These are phyloP conservation scores for Vollenhovia emeryi DNA, from an alignment of 1,140 invertebrate genomes.

Conservation along the genomic window DNA sequence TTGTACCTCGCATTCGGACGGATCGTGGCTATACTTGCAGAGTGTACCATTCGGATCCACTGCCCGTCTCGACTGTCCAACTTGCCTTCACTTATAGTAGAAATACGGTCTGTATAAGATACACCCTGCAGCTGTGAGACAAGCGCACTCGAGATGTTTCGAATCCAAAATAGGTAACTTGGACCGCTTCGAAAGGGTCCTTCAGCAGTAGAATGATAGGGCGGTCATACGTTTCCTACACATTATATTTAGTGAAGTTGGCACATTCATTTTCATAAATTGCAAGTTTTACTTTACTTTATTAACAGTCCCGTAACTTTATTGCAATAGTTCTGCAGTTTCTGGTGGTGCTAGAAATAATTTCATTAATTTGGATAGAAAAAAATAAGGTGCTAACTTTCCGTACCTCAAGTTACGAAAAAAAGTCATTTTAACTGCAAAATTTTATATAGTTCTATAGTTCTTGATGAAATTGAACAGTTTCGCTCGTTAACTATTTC, in stretches of 20 bases:
- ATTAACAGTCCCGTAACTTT: no score
- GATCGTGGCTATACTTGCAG: conserved; percentile 46
- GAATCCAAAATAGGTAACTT: conserved; percentile 56
- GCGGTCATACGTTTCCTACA: background rate
- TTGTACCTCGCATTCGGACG: conserved; percentile 44
- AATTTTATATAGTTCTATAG: no score
- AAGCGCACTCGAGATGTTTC: conserved; percentile 49
- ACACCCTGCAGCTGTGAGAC: conserved; percentile 40
- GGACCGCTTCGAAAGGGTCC: conserved; percentile 35
- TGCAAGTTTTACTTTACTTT: no score
- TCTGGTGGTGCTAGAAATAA: no score
- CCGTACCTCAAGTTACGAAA: no score
- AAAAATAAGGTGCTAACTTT: no score
- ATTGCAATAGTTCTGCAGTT: no score
- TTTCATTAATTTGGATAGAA: no score
- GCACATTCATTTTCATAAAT: no score
- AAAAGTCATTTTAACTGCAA: no score
- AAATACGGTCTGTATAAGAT: conserved; percentile 58
- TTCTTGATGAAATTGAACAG: no score
- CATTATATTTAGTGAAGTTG: conserved; percentile 8
- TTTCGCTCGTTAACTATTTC: no score
- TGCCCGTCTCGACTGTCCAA: conserved; percentile 50
- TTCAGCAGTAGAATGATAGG: conserved; percentile 10
- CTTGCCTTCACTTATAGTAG: conserved; percentile 54
- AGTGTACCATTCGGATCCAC: conserved; percentile 44